Base-by-base conservation (phyloP, 2,113 vertebrate genomes). In the Sorex fumeus region DNA sequence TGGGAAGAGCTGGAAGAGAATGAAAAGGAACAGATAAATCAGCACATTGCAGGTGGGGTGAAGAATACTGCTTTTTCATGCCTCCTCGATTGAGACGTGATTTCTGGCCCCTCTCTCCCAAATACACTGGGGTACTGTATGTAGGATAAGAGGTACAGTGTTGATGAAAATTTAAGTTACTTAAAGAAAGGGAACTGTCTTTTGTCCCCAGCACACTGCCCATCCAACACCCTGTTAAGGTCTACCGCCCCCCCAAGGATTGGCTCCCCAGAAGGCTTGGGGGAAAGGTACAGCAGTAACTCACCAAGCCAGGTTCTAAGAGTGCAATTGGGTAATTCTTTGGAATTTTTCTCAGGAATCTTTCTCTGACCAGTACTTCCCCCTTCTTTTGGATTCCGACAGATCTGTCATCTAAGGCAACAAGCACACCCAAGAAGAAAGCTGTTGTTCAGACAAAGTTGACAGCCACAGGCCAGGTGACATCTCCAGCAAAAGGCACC, bases 1-100 rank as follows among this genome's bases (percentile, higher is more conserved):
- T 99, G 99, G 99, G 98, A 99, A 88, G 99, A 99, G 85, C 98
- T 99, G 32, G 98, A 99, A 94, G 99, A 99, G 15, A 97, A 96
- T 0, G 99, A 99, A 95, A 99, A 99, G 86, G 98, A 99, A 2
- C 91, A 98, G 28, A 99, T 99, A 76, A 99, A 98, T 91, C 99
- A 99, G 87, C 97, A 98, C 0, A 98, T 99, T 60, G 98, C 98
- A 97, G 99, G 99, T 99, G 77, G 94, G 72, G 13, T 74, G 4
- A 9, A 70, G 25, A 81, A 27, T 7, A 36, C 40, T 34, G 47
- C 75, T 80, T 53, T 78, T 66, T n/a, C n/a, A n/a, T n/a, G 30
- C 90, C 93, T 91, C 81, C n/a, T 62, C 74, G 90, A 1, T 74
- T 76, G 60, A 88, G 32, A 43, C 88, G 0, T 72, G 69, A 87